Base-by-base conservation (phyloP, 2,113 vertebrate genomes). In the Ginglymostoma cirratum region DNA sequence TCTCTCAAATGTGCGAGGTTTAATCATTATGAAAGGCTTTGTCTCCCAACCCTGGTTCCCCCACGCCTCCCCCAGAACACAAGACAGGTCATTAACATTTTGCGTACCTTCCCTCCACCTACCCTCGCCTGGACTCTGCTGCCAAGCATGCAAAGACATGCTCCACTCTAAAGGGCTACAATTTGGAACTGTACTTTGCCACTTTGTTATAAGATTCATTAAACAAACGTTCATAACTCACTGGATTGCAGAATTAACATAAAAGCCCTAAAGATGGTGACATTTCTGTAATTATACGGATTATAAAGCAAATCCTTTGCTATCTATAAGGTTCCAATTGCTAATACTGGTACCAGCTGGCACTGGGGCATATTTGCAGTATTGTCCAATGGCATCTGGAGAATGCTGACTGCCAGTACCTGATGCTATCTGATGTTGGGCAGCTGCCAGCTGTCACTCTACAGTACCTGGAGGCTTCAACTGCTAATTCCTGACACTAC, bases 331-430 rank as follows among this genome's bases (percentile, higher is more conserved):
- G 65, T 93, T 93, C 55, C 61, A 66, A 42, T 65, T 93, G 89
- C 89, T 42, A 67, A 93, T 93, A 38, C 78, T 83, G 78, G 78
- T 42, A 92, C 89, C 55, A 65, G 89, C 89, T 93, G 55, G 89
- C 65, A 93, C 61, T 38, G 34, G 0, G 89, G 21, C 38, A 83
- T 15, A 21, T 45, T 27, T 38, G 61, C n/a, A 65, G 17, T 93
- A 67, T 93, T 17, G 15, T 38, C 66, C 61, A 93, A 23, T 45
- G 89, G 61, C 89, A 93, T 38, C 89, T 93, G 89, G 89, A 38
- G 89, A 38, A 66, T 93, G 66, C 89, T 93, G 61, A 67, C 89
- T 93, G 89, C 61, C 89, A 93, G 21, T 93, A 93, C 89, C 89
- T 92, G 55, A 93, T 66, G 89, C 65, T 93, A 93, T 65, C 89